phyloP scores from a whole-genome alignment of 2,113 vertebrate species.

The Asarcornis scutulata region DNA sequence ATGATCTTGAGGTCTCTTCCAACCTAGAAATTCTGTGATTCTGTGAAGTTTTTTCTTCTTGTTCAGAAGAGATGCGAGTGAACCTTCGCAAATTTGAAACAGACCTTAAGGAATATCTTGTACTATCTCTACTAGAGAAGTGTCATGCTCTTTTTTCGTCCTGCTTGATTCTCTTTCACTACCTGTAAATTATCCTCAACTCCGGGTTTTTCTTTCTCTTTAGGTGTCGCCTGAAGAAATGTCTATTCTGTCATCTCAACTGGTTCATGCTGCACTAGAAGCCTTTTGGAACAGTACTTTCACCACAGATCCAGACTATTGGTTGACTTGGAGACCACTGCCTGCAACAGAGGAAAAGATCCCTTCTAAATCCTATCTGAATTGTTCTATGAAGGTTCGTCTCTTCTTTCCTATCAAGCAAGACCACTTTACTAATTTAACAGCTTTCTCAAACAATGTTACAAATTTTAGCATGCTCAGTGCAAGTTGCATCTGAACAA shows the following conservation, averaged over 20 bases:
- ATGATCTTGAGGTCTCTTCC: too few relatives aligned
- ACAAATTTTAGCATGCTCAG: background rate
- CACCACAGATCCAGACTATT: slow-evolving; percentile 85
- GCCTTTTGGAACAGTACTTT: slow-evolving; percentile 90
- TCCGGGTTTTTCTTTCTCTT: background rate
- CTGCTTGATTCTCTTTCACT: background rate
- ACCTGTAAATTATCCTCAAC: background rate
- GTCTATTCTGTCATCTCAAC: slow-evolving; percentile 84
- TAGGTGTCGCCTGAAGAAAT: slow-evolving; percentile 83
- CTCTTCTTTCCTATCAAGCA: background rate
- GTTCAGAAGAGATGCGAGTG: background rate
- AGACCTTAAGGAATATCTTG: background rate
- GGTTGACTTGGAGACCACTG: slow-evolving; percentile 87
- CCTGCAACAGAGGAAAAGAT: slow-evolving; percentile 38
- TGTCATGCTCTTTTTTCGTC: background rate
- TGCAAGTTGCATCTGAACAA: background rate
- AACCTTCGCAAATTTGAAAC: background rate
- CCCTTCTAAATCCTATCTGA: slow-evolving; percentile 35
- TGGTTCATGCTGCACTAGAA: slow-evolving; percentile 82
- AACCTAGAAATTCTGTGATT: too few relatives aligned
- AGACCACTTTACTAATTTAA: background rate
- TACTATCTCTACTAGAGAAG: background rate
- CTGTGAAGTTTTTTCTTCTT: background rate
- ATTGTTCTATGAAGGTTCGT: slow-evolving; percentile 77
- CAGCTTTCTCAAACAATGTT: background rate